A percentile compares a stretch with the other conserved stretches of the same genome.
Evolutionary conservation across 2,113 vertebrate species (phyloP).

Genomic region (Ciconia boyciana): DNA sequence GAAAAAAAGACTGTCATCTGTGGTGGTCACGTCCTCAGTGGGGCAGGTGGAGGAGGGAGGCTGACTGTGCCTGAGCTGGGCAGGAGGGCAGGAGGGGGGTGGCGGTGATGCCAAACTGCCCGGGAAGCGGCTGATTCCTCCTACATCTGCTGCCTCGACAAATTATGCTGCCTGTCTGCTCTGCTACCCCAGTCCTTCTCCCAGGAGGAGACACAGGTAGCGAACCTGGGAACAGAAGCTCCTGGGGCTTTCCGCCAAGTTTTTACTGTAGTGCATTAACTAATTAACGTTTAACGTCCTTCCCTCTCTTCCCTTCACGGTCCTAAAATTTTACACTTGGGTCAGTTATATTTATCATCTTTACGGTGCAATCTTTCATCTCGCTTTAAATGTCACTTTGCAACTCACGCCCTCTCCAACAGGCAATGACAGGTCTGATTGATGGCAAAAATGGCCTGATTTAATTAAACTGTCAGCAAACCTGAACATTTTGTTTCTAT

Average conservation of each 20-base stretch:
- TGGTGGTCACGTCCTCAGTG: background rate
- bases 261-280: constrained; percentile 12
- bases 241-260: background rate
- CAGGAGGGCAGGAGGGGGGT: background rate
- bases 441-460: constrained; percentile 55
- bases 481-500: background rate
- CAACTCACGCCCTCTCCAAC: constrained; percentile 3
- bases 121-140: background rate
- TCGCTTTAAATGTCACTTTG: background rate
- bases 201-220: background rate
- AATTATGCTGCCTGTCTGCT: background rate
- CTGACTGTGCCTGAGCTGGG: accelerated
- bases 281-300: constrained; percentile 4
- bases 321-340: constrained; percentile 39
- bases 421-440: constrained; percentile 20
- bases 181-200: background rate
- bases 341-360: constrained; percentile 56
- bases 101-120: background rate
- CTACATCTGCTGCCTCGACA: background rate
- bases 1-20: background rate
- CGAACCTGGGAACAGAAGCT: background rate
- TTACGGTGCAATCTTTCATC: constrained; percentile 1
- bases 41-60: background rate
- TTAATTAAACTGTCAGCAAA: constrained; percentile 74
- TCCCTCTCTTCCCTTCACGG: background rate